Evolutionary conservation across 2,888 invertebrate species (phyloP), one percentile per base, ranked within the genome.

Genomic region (Cenopis cana): DNA sequence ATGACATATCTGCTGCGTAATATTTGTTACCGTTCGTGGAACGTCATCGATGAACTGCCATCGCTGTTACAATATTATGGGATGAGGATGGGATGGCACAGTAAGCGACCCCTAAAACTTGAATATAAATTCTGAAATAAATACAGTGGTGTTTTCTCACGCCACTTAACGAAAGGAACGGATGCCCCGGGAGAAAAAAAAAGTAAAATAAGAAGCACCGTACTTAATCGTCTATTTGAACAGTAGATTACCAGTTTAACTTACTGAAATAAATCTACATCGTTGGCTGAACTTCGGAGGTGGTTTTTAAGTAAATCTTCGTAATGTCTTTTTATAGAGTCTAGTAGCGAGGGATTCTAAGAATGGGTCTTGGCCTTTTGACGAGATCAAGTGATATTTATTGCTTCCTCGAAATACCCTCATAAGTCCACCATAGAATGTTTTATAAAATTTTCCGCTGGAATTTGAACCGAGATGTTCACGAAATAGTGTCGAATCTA

Each of bases 181-280:
- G n/a, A n/a, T n/a, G n/a, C n/a, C n/a, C n/a, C n/a, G n/a, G n/a
- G n/a, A n/a, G n/a, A n/a, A n/a, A n/a, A n/a, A n/a, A n/a, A n/a
- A n/a, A n/a, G n/a, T n/a, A n/a, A n/a, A n/a, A n/a, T n/a, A n/a
- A n/a, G n/a, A n/a, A n/a, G n/a, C n/a, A n/a, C n/a, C n/a, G n/a
- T n/a, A n/a, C n/a, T n/a, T n/a, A n/a, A n/a, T n/a, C 8, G 9
- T 8, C 52, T 36, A 20, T 62, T 36, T 62, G 17, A 6, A 17
- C 8, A 46, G 38, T 57, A 36, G 61, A 61, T 46, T 20, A 14
- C 24, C 33, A 18, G 73, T 75, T 68, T 36, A 67, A 69, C 57
- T 64, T 64, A 71, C 20, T 59, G 76, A 71, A 67, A 65, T 75
- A 74, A 62, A 56, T 60, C 54, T 29, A 38, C 24, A 36, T 12